phyloP scores from a whole-genome alignment of 2,113 vertebrate species.

The Saiga tatarica region DNA sequence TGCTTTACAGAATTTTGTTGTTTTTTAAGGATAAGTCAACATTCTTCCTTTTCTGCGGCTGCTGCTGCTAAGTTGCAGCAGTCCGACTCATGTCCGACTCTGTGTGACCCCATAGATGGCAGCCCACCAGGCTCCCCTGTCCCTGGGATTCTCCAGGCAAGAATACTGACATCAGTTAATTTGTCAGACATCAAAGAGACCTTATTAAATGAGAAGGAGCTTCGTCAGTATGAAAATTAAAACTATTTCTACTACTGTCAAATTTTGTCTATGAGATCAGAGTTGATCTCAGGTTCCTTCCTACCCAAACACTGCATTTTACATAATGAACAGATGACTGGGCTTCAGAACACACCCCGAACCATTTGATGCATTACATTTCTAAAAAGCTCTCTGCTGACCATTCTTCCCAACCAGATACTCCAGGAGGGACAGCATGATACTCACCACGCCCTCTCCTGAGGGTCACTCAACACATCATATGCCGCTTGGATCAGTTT shows the following conservation, averaged over 20 bases:
- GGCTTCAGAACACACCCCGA: neutral
- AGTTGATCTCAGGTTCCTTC: neutral
- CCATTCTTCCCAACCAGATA: neutral
- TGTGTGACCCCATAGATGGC: fast-evolving
- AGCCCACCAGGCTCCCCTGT: neutral
- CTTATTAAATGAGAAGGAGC: neutral
- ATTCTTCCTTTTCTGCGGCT: neutral
- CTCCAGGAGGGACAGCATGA: fast-evolving
- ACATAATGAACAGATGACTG: neutral
- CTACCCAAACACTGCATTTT: neutral
- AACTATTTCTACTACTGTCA: neutral
- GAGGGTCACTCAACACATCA: conserved; percentile 95
- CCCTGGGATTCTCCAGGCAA: neutral
- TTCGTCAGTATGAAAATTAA: neutral
- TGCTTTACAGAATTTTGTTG: neutral
- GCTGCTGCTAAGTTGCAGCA: neutral
- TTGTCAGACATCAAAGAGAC: neutral
- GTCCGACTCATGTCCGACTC: fast-evolving
- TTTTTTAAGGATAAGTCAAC: neutral
- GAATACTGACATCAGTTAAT: neutral
- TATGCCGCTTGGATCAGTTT: conserved; percentile 97
- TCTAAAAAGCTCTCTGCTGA: neutral
- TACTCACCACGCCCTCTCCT: conserved; percentile 94
- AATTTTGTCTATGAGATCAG: neutral
- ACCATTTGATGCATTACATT: neutral